Conservation (phyloP, 2,888 invertebrate species). For the Sphaeridia pumilis region DNA sequence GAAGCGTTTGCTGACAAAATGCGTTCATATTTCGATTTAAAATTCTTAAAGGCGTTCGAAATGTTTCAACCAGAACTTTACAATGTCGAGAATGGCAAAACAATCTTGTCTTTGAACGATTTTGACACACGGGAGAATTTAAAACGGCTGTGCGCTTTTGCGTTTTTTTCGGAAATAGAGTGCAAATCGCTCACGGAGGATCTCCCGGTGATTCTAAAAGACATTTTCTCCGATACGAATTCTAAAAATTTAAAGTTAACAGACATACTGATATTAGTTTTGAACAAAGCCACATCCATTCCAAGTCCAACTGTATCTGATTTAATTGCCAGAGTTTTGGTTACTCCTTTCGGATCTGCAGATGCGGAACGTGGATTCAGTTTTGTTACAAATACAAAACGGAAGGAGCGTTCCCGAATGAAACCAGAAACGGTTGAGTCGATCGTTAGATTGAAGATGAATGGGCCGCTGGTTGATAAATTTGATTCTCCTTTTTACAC, state of each 20-base stretch:
- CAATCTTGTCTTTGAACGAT: no score
- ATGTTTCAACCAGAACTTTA: not conserved
- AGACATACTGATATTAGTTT: no score
- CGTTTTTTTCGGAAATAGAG: no score
- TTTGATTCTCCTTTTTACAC: not conserved
- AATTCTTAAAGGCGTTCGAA: not conserved
- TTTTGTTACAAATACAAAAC: not conserved
- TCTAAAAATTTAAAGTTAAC: no score
- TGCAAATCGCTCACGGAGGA: no score
- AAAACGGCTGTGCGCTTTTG: no score
- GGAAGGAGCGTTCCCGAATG: not conserved
- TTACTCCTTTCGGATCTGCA: not conserved
- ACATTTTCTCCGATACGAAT: no score
- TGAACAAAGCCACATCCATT: no score
- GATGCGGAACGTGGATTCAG: not conserved
- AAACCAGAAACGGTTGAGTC: not conserved
- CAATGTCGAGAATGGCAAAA: no score
- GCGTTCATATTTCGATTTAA: not conserved
- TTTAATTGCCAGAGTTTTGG: not conserved
- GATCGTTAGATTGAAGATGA: not conserved
- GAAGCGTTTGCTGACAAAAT: not conserved
- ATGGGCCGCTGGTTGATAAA: not conserved
- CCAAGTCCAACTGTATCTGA: no score
- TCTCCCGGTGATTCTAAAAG: no score
- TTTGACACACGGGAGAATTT: no score